Conservation (phyloP, 2,797 vertebrate species). For the Cossypha dichroa region DNA sequence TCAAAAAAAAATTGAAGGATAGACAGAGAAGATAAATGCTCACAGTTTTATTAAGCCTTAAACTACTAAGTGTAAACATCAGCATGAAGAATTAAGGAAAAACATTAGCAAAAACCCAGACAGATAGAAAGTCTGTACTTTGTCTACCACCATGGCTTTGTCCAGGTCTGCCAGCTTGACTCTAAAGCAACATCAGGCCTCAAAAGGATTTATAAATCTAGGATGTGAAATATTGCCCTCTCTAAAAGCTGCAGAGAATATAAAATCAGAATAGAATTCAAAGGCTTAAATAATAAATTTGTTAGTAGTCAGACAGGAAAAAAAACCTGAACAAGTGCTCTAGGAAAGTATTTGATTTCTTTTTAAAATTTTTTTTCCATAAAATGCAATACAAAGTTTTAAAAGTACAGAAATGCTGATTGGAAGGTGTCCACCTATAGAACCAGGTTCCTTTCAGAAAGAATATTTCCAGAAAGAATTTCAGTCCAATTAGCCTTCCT, state of each 20-base stretch:
- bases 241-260: not conserved
- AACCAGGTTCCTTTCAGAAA: not conserved
- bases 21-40: not conserved
- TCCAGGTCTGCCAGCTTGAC: not conserved
- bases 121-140: not conserved
- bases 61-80: not conserved
- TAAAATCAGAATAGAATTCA: not conserved
- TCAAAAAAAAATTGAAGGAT: not conserved
- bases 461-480: not conserved
- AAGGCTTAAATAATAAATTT: not conserved
- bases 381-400: not conserved
- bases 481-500: not conserved
- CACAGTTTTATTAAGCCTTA: not conserved
- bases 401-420: not conserved
- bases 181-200: not conserved
- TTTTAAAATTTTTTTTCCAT: not conserved
- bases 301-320: not conserved
- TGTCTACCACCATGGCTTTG: not conserved
- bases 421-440: not conserved
- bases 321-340: not conserved
- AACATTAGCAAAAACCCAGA: not conserved
- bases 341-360: not conserved
- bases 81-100: not conserved
- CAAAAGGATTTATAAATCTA: not conserved
- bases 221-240: not conserved